These are phyloP conservation scores for Laspeyria flexula DNA, from an alignment of 2,888 invertebrate genomes.

Conservation along the genomic window DNA sequence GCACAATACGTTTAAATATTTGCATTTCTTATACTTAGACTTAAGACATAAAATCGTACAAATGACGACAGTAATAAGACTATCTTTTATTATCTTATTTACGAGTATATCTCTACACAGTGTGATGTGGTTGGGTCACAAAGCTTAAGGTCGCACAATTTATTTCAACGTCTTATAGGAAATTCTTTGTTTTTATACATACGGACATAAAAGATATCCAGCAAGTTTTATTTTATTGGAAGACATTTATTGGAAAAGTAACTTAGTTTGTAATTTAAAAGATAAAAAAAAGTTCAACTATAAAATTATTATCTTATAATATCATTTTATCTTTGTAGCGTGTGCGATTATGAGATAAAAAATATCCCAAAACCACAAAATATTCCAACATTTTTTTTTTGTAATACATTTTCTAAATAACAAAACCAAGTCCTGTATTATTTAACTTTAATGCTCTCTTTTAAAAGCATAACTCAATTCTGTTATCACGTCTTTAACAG, in stretches of 20 bases:
- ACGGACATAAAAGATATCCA: constrained; percentile 16
- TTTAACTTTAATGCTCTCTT: too few relatives aligned
- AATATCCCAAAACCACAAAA: too few relatives aligned
- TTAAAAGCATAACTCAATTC: too few relatives aligned
- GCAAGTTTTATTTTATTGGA: neutral
- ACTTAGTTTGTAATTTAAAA: too few relatives aligned
- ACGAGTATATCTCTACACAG: constrained; percentile 31
- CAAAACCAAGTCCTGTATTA: neutral
- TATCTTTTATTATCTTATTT: constrained; percentile 38
- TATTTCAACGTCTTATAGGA: constrained; percentile 49
- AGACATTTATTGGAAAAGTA: too few relatives aligned
- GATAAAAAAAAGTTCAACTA: too few relatives aligned
- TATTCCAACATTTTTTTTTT: too few relatives aligned
- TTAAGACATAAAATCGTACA: constrained; percentile 18
- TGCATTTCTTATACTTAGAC: neutral
- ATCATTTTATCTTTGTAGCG: too few relatives aligned
- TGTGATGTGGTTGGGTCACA: constrained; percentile 43
- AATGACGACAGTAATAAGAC: constrained; percentile 21
- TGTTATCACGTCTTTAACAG: too few relatives aligned
- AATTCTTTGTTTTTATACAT: constrained; percentile 45
- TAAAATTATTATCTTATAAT: too few relatives aligned
- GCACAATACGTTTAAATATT: constrained; percentile 3
- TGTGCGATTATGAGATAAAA: too few relatives aligned
- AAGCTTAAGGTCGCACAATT: constrained; percentile 53
- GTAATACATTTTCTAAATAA: too few relatives aligned